A percentile compares a stretch with the other conserved stretches of the same genome.
phyloP scores from a whole-genome alignment of 2,113 vertebrate species.

The Gorsachius goisagi region DNA sequence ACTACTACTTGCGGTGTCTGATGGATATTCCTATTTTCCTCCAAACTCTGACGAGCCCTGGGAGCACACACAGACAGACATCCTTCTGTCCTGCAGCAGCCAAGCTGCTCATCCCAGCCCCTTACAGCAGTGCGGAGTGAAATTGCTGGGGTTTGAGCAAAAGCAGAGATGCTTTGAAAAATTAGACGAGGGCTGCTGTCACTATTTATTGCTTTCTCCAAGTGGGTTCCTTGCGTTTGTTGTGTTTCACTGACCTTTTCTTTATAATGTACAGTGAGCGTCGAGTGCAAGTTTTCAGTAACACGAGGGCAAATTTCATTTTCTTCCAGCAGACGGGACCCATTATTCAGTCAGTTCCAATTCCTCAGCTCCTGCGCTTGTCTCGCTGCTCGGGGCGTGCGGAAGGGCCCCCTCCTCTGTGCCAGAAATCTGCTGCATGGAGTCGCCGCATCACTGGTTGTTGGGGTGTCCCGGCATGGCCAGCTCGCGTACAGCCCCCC shows the following conservation, averaged over 20 bases:
- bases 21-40: background rate
- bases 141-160: background rate
- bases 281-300: slow-evolving; percentile 49
- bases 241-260: slow-evolving; percentile 70
- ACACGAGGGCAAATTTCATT: slow-evolving; percentile 72
- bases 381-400: background rate
- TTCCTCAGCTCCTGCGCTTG: slow-evolving; percentile 16
- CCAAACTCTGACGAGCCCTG: background rate
- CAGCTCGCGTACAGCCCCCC: background rate
- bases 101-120: background rate
- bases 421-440: rapidly evolving
- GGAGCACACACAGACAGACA: background rate
- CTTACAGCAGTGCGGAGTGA: background rate
- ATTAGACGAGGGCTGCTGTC: slow-evolving; percentile 44
- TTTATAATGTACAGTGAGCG: slow-evolving; percentile 56
- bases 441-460: background rate
- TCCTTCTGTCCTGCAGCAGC: background rate
- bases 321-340: slow-evolving; percentile 59
- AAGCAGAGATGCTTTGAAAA: slow-evolving; percentile 9
- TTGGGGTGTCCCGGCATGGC: rapidly evolving
- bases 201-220: slow-evolving; percentile 53
- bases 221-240: slow-evolving; percentile 27
- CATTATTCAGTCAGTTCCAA: slow-evolving; percentile 54
- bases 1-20: background rate
- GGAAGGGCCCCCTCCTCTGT: background rate